These are phyloP conservation scores for Ellobium chinense DNA, from an alignment of 2,888 invertebrate species.

Conservation along the genomic window DNA sequence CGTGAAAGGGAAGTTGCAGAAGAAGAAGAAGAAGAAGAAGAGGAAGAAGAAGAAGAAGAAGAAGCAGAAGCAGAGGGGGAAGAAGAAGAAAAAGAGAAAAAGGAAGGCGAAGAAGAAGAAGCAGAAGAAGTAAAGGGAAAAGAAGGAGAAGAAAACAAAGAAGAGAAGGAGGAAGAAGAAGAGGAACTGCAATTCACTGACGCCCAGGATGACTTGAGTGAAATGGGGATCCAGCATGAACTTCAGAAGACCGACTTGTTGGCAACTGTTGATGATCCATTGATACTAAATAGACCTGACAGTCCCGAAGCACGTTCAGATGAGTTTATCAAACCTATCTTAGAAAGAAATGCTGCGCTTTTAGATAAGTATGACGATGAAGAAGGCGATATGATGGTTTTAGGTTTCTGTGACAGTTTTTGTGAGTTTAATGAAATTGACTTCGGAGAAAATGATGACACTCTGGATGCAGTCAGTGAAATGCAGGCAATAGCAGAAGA, in stretches of 20 bases:
- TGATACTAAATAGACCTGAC: not conserved
- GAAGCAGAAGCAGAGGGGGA: too few species aligned
- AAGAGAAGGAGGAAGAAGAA: too few species aligned
- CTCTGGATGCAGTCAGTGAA: not conserved
- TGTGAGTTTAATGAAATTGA: not conserved
- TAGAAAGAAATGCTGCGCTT: not conserved
- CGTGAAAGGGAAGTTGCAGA: too few species aligned
- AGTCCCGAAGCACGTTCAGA: not conserved
- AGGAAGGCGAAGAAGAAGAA: too few species aligned
- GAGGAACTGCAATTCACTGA: too few species aligned
- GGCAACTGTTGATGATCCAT: not conserved
- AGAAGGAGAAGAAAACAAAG: too few species aligned
- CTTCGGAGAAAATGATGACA: not conserved
- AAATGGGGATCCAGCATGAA: not conserved
- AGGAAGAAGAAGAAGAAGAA: too few species aligned
- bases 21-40: too few species aligned
- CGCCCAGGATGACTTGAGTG: too few species aligned
- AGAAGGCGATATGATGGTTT: not conserved
- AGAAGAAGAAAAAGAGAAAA: too few species aligned
- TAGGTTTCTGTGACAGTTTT: not conserved
- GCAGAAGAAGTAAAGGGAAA: too few species aligned
- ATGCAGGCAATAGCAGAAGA: too few species aligned
- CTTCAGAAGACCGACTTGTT: not conserved
- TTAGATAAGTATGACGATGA: not conserved
- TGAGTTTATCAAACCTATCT: not conserved